phyloP scores from a whole-genome alignment of 2,113 vertebrate species.

The Trogon surrucura region DNA sequence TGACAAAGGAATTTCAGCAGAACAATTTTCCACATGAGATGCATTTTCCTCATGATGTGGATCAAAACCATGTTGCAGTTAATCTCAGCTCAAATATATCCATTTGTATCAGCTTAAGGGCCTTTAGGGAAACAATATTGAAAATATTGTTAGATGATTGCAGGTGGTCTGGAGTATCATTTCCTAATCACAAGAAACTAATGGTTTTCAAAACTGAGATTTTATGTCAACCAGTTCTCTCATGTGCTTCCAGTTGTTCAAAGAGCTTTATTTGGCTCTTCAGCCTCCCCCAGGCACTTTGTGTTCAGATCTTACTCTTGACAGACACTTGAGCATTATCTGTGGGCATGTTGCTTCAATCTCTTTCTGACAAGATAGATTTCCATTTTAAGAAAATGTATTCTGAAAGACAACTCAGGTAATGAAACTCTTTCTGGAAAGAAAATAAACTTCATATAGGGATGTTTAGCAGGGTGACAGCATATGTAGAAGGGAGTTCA shows the following conservation, averaged over 20 bases:
- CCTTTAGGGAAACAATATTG: background rate
- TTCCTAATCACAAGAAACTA: background rate
- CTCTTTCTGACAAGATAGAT: background rate
- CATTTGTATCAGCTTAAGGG: background rate
- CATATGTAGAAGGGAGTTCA: background rate
- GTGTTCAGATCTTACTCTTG: background rate
- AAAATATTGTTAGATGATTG: background rate
- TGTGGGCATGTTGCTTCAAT: background rate
- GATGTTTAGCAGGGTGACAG: background rate
- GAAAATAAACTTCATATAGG: background rate
- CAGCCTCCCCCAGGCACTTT: background rate
- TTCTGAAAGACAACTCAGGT: background rate
- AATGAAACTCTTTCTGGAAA: background rate
- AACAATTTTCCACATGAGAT: background rate
- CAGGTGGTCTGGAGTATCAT: background rate
- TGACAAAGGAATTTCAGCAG: background rate
- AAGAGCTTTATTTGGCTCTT: background rate
- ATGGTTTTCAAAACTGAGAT: background rate
- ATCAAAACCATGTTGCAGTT: background rate
- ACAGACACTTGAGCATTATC: background rate
- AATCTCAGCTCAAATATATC: background rate
- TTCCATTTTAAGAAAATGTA: slow-evolving; percentile 8
- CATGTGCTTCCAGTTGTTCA: background rate
- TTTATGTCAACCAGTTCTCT: background rate
- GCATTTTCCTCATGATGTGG: background rate